phyloP scores from a whole-genome alignment of 2,888 invertebrate genomes.

The Aromia moschata region DNA sequence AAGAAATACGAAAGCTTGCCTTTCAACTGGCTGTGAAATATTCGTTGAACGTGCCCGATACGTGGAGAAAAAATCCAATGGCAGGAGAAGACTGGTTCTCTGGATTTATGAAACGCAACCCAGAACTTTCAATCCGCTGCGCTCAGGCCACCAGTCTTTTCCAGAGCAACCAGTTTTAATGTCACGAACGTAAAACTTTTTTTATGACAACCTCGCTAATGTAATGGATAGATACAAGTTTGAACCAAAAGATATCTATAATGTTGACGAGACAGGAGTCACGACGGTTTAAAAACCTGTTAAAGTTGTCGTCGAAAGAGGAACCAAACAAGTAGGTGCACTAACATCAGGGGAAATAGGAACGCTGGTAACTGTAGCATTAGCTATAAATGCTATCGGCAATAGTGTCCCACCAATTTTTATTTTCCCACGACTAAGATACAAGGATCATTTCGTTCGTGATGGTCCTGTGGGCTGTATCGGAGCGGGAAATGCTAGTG shows the following conservation, averaged over 20 bases:
- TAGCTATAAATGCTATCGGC: background rate
- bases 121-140: background rate
- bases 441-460: background rate
- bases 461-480: background rate
- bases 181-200: background rate
- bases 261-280: slow-evolving; percentile 4
- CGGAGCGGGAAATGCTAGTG: background rate
- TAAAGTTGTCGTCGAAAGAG: background rate
- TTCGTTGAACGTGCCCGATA: background rate
- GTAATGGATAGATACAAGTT: background rate
- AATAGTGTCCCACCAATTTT: background rate
- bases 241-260: background rate
- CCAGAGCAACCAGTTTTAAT: background rate
- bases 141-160: background rate
- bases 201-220: background rate
- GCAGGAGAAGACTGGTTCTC: background rate
- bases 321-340: background rate
- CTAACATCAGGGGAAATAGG: background rate
- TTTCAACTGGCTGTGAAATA: background rate
- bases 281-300: background rate
- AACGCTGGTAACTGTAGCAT: background rate
- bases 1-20: background rate
- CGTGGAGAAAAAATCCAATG: background rate
- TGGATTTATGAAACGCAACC: background rate
- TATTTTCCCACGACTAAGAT: background rate